Percentiles rank a stretch among this genome's conserved stretches.
Conservation (phyloP, 2,113 vertebrate genomes). For the Prolemur simus region DNA sequence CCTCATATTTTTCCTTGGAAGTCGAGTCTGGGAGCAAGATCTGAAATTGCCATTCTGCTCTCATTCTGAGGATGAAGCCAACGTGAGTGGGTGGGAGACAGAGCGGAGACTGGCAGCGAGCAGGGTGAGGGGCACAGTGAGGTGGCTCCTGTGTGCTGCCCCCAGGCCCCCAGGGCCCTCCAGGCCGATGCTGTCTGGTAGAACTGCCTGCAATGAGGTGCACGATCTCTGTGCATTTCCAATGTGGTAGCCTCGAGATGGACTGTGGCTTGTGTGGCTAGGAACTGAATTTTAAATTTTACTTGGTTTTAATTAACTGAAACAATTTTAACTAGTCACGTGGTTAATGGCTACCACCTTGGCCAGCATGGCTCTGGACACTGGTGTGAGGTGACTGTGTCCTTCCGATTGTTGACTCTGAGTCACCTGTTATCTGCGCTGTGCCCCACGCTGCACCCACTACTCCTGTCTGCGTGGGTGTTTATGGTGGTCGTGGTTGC, state of each 20-base stretch:
- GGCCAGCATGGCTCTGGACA: background rate
- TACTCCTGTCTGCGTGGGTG: no score
- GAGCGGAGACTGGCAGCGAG: background rate
- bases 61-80: background rate
- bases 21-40: background rate
- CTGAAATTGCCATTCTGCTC: background rate
- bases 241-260: fast-evolving
- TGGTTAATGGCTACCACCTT: no score
- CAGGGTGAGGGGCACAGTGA: background rate
- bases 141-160: background rate
- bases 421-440: no score
- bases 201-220: background rate
- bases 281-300: background rate
- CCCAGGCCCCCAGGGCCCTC: no score
- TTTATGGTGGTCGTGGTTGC: no score
- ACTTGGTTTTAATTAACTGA: background rate
- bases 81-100: background rate
- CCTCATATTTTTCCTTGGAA: background rate
- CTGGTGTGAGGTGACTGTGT: background rate
- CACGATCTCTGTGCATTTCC: background rate
- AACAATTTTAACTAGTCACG: background rate
- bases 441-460: background rate
- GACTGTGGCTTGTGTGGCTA: background rate
- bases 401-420: background rate
- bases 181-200: background rate